Evolutionary conservation across 2,113 vertebrate species (phyloP), one percentile per base, ranked within the genome.

Genomic region (crab-eating macaque (Macaca fascicularis)): DNA sequence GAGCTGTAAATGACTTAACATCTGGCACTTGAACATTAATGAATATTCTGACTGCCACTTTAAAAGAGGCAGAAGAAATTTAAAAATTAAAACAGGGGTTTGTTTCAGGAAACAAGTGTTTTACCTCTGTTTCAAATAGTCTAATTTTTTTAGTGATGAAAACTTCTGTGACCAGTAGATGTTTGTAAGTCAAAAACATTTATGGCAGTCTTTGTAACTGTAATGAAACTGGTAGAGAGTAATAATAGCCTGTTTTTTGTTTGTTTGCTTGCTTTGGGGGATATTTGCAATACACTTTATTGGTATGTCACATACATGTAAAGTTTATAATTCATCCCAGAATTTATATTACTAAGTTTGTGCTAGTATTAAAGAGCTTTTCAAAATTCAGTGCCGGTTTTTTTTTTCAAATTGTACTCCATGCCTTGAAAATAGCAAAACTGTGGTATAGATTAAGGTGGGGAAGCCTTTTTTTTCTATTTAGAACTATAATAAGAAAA

Each of bases 91-190:
- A 87, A 40, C 23, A 84, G 61, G 72, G 35, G 12, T 19, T 64
- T 81, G 11, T 81, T 80, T 94, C 61, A 79, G 61, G 64, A 97
- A 59, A 80, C 1, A 86, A 38, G 2, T 89, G 17, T 61, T 93
- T 94, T 79, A 75, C 14, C 6, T 95, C 25, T 93, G 38, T 25
- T 59, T 93, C 45, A 78, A 80, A 59, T 35, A 83, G 17, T 67
- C 96, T 89, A 23, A 35, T 76, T 52, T 82, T 93, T 96, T 84
- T 48, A 94, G 85, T 78, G 20, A 87, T 94, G 52, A 89, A 95
- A 92, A 92, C 48, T 82, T 84, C 5, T 89, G 93, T 96, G 52
- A 74, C 23, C 20, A 76, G 57, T 91, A 92, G 45, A 69, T 69
- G 96, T 97, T 92, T 93, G 5, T 94, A 95, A 84, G 67, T 85